Conservation (phyloP, 2,888 invertebrate genomes). For the Zygaena filipendulae region DNA sequence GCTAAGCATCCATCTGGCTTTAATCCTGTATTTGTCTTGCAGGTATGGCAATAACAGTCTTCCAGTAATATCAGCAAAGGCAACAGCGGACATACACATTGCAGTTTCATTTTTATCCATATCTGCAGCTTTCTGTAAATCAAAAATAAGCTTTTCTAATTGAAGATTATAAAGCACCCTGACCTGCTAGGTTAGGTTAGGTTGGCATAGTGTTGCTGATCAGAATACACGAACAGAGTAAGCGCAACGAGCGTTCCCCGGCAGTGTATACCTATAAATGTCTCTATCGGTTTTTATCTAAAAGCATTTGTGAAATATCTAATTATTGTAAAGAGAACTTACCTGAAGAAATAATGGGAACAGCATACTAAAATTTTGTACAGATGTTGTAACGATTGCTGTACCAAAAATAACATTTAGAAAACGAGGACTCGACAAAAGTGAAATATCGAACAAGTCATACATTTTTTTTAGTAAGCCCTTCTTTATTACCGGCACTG, state of each 20-base stretch:
- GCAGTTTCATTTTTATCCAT: slow-evolving; percentile 68
- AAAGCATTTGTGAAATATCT: no score
- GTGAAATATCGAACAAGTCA: slow-evolving; percentile 70
- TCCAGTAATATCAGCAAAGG: slow-evolving; percentile 74
- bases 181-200: no score
- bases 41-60: slow-evolving; percentile 72
- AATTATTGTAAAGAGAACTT: no score
- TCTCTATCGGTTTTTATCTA: no score
- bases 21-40: slow-evolving; percentile 70
- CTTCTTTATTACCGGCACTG: slow-evolving; percentile 19
- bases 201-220: no score
- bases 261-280: no score
- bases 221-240: no score
- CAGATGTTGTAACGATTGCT: slow-evolving; percentile 73
- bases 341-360: slow-evolving; percentile 76
- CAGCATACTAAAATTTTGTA: slow-evolving; percentile 76
- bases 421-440: slow-evolving; percentile 72
- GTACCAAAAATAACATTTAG: slow-evolving; percentile 75
- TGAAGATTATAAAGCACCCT: no score
- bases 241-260: no score
- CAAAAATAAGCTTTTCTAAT: no score
- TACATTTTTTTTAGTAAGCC: slow-evolving; percentile 35
- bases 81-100: slow-evolving; percentile 76
- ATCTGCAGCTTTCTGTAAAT: slow-evolving; percentile 41
- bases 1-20: slow-evolving; percentile 72